Base-by-base conservation (phyloP, 2,888 invertebrate genomes). In the Ctena decussata region DNA sequence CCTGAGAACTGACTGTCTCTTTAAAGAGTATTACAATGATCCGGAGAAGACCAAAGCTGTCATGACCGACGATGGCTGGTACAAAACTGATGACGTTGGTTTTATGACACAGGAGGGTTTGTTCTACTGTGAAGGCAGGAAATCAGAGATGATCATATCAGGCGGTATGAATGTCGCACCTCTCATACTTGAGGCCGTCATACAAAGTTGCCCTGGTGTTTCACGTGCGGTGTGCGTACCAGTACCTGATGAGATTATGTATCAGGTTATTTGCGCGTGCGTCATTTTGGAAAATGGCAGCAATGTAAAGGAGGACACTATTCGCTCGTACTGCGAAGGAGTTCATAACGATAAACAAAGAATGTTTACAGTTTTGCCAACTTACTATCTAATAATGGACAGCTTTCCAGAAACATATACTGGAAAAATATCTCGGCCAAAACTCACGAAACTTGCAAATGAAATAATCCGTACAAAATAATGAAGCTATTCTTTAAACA, bases 221-320 rank as follows among this genome's bases (percentile, higher is more conserved):
- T 6, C 32, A 15, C 35, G 27, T 8, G 69, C 37, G 18, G 15
- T 32, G 8, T 69, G 69, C 27, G 80, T 84, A 5, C 84, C 84
- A 6, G 53, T 84, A 32, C 77, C 84, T 0, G 49, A 84, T 21
- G 73, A 76, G 11, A 60, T 27, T 24, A 35, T 71, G 8, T 70
- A 73, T 35, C 84, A 84, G 57, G 77, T 73, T 8, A 21, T 84
- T 0, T 84, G 84, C 80, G 80, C 84, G 60, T 84, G 84, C 73
- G 80, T 84, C 18, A 35, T 80, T 15, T 30, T 32, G 1, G 39
- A 65, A 39, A 24, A 53, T 35, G 84, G 80, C 49, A 57, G 53
- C 69, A 69, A 77, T 57, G 73, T 80, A 5, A 65, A 41, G 27
- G 84, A 84, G 37, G 80, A 60, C 21, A 32, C 46, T 6, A 5